Evolutionary conservation across 2,888 invertebrate genomes (phyloP).

Genomic region (Ophonus ardosiacus): DNA sequence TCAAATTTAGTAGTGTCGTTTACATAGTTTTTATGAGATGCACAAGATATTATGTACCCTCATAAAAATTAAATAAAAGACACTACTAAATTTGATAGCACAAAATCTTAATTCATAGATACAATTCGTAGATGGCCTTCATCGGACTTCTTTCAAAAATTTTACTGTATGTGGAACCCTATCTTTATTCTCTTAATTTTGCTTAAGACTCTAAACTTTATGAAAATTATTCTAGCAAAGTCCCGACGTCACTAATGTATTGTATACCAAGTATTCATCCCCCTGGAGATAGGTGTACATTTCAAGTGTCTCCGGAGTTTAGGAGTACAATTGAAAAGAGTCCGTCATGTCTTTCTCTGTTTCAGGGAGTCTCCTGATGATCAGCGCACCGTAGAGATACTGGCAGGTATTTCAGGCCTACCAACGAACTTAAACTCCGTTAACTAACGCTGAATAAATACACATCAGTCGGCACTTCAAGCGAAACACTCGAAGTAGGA

Average conservation of each 20-base stretch:
- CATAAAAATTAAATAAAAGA: no score
- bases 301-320: conserved; percentile 13
- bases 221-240: not conserved
- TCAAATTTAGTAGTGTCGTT: no score
- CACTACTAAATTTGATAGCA: no score
- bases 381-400: conserved; percentile 18
- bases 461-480: conserved; percentile 45
- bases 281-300: conserved; percentile 28
- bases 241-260: conserved; percentile 8
- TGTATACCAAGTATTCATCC: conserved; percentile 35
- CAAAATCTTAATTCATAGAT: no score
- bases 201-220: no score
- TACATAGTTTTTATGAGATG: no score
- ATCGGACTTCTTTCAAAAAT: no score
- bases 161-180: no score
- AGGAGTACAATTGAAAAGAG: conserved; percentile 29
- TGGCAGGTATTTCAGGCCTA: conserved; percentile 36
- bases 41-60: no score
- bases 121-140: no score
- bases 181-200: no score
- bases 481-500: conserved; percentile 59
- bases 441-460: conserved; percentile 59
- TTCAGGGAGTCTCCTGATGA: not conserved
- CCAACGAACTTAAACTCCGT: conserved; percentile 37
- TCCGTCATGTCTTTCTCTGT: not conserved